Base-by-base conservation (phyloP, 2,797 vertebrate genomes). In the Neosilurus mollespiculum region DNA sequence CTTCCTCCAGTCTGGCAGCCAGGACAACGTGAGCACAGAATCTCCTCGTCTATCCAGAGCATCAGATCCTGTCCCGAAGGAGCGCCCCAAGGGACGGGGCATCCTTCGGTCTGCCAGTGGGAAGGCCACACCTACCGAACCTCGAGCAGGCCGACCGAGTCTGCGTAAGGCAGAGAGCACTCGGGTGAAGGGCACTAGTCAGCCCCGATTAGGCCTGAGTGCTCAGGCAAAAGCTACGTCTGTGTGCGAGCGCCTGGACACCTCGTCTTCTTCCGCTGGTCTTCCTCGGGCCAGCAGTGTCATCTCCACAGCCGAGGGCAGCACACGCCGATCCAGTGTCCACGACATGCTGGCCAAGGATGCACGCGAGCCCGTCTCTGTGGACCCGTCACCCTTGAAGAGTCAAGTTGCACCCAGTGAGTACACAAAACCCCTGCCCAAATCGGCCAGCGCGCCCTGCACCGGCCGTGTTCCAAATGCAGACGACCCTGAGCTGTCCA, bases 311-410 rank as follows among this genome's bases (percentile, higher is more conserved):
- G 98, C 98, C 0, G 98, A 99, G 92, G 98, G 98, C 85, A 96
- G 94, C 87, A 97, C 95, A 0, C 96, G 98, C 71, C 96, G 98
- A 90, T 98, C 97, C 82, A 99, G 98, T 93, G 96, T 99, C 94
- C 98, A 99, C 54, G 98, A 99, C 89, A 94, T 99, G 93, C 94
- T 99, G 90, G 97, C 96, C 53, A 99, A 98, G 93, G 98, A 99
- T 93, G 92, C 88, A 90, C 96, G 97, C 69, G 95, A 94, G 49
- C 96, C 97, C 0, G 89, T 98, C 65, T 96, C 96, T 1, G 93
- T 96, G 62, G 98, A 99, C 81, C 89, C 92, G 3, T 90, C 94
- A 30, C 94, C 95, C 12, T 83, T 94, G 54, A 69, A 89, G 53
- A 79, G 93, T 90, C 94, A 95, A 90, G 49, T 94, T 49, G 81